Percentiles rank a stretch among this genome's conserved stretches.
Conservation (phyloP, 2,113 vertebrate genomes). For the Salvelinus alpinus region DNA sequence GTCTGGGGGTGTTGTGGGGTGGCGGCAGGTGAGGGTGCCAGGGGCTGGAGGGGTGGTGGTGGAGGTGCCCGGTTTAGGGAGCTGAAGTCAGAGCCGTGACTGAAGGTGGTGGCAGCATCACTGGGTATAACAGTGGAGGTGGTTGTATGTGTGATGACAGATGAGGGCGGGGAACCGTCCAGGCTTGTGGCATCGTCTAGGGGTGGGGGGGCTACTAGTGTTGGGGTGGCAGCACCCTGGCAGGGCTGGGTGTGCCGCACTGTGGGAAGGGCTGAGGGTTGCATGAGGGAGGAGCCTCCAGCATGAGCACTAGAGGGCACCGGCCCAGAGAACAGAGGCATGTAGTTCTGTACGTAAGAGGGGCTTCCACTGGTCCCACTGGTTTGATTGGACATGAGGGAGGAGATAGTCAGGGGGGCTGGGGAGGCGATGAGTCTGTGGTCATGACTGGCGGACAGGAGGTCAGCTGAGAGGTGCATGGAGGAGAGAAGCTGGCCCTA, state of each 20-base stretch:
- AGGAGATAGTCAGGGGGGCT: constrained; percentile 57
- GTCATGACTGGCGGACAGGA: constrained; percentile 51
- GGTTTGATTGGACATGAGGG: constrained; percentile 48
- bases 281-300: constrained; percentile 28
- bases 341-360: constrained; percentile 58
- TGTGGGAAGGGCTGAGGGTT: constrained; percentile 38
- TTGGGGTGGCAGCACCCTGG: constrained; percentile 41
- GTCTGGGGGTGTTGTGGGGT: constrained; percentile 68
- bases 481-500: constrained; percentile 75
- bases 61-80: constrained; percentile 52
- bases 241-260: constrained; percentile 53
- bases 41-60: constrained; percentile 58
- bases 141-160: constrained; percentile 84
- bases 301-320: constrained; percentile 30
- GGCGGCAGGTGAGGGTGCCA: constrained; percentile 58
- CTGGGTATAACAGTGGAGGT: constrained; percentile 74
- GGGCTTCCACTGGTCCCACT: constrained; percentile 12
- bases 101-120: constrained; percentile 80
- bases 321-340: constrained; percentile 64
- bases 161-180: constrained; percentile 53
- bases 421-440: constrained; percentile 68
- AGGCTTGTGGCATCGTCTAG: constrained; percentile 32
- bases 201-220: constrained; percentile 38
- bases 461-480: constrained; percentile 70
- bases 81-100: constrained; percentile 76